Percentiles rank a stretch among this genome's conserved stretches.
Evolutionary conservation across 2,888 invertebrate genomes (phyloP).

Genomic region (Thecophora atra): DNA sequence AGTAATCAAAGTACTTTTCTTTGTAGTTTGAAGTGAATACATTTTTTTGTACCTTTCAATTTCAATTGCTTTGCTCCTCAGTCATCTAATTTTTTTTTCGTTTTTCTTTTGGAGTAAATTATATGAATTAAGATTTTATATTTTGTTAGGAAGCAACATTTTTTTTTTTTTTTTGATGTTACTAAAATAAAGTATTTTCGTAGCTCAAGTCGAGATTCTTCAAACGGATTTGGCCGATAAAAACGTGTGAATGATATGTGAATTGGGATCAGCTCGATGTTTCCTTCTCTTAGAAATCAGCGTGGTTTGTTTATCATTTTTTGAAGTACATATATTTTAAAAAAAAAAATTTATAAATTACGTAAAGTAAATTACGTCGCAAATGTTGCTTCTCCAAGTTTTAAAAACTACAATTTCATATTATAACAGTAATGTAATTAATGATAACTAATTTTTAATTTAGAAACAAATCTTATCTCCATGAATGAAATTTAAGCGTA

Average conservation of each 20-base stretch:
- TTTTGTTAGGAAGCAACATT: constrained; percentile 35
- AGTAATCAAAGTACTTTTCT: constrained; percentile 15
- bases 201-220: constrained; percentile 16
- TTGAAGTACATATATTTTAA: constrained; percentile 21
- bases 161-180: no score
- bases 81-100: constrained; percentile 19
- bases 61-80: constrained; percentile 22
- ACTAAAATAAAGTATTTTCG: constrained; percentile 6
- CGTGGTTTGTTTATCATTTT: constrained; percentile 24
- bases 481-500: constrained; percentile 22
- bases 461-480: constrained; percentile 14
- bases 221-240: constrained; percentile 8
- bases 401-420: constrained; percentile 16
- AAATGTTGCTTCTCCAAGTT: constrained; percentile 34
- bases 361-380: constrained; percentile 20
- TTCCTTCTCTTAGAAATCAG: not conserved
- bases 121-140: constrained; percentile 15
- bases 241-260: not conserved
- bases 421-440: constrained; percentile 33
- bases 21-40: constrained; percentile 18
- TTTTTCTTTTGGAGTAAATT: constrained; percentile 9
- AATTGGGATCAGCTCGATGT: constrained; percentile 5
- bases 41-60: constrained; percentile 23
- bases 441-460: constrained; percentile 12
- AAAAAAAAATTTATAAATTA: not conserved